Evolutionary conservation across 2,113 vertebrate genomes (phyloP).

Genomic region (Semicossyphus pulcher): DNA sequence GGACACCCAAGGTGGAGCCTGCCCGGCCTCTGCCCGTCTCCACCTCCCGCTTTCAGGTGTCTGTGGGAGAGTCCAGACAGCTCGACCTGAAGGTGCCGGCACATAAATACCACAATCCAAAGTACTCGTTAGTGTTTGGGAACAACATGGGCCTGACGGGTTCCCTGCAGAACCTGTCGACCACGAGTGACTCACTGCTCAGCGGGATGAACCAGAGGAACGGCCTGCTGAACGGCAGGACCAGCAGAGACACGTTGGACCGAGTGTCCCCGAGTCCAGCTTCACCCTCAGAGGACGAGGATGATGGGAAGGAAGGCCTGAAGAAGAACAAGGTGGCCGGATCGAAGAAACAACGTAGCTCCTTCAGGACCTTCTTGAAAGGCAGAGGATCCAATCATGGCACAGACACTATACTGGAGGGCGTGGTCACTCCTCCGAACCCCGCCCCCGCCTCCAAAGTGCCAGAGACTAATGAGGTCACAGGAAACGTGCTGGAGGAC

Average conservation of each 20-base stretch:
- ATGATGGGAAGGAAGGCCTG: conserved; percentile 31
- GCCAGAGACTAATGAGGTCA: conserved; percentile 24
- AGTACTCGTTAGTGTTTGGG: conserved; percentile 91
- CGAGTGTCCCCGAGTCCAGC: not conserved
- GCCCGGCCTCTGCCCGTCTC: conserved; percentile 59
- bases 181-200: conserved; percentile 21
- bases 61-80: conserved; percentile 65
- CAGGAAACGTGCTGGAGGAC: conserved; percentile 65
- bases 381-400: conserved; percentile 56
- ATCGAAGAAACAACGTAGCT: conserved; percentile 75
- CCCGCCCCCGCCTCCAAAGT: conserved; percentile 7
- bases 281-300: conserved; percentile 39
- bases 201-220: conserved; percentile 23
- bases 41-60: conserved; percentile 80
- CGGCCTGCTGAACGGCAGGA: conserved; percentile 37
- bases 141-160: conserved; percentile 71
- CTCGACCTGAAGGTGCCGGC: conserved; percentile 86
- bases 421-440: conserved; percentile 45
- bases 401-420: conserved; percentile 61
- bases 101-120: conserved; percentile 95
- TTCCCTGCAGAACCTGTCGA: conserved; percentile 80
- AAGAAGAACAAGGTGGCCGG: conserved; percentile 41
- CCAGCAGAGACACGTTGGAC: conserved; percentile 17
- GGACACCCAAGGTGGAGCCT: conserved; percentile 65
- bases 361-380: conserved; percentile 79